phyloP scores from a whole-genome alignment of 2,888 invertebrate species.

The Dugesia japonica region DNA sequence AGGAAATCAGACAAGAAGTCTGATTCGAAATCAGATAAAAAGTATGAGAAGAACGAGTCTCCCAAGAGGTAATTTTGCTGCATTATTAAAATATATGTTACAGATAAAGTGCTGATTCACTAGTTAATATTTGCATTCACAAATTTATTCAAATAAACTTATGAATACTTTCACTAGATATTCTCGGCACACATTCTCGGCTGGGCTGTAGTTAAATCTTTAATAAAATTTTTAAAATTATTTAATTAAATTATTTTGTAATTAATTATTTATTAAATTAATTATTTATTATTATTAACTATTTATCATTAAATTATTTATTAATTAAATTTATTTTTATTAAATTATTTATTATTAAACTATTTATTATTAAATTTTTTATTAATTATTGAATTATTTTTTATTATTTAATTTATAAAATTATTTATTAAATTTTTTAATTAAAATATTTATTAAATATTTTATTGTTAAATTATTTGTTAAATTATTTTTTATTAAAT shows the following conservation, averaged over 20 bases:
- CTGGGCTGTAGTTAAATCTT: too few relatives aligned
- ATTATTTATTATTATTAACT: neutral
- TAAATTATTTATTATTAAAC: neutral
- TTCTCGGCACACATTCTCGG: too few relatives aligned
- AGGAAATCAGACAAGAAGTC: neutral
- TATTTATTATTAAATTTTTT: neutral
- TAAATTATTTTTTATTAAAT: neutral
- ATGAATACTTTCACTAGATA: too few relatives aligned
- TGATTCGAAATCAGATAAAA: neutral
- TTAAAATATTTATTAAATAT: too few relatives aligned
- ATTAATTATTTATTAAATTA: neutral
- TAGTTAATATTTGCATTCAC: too few relatives aligned
- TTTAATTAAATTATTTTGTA: too few relatives aligned
- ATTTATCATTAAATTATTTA: neutral
- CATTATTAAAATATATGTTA: too few relatives aligned
- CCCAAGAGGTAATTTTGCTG: neutral
- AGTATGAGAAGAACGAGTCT: neutral
- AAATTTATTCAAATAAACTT: too few relatives aligned
- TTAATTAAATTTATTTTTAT: neutral
- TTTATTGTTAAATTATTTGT: too few relatives aligned
- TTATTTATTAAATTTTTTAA: neutral
- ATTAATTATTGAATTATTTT: neutral
- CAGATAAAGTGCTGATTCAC: too few relatives aligned
- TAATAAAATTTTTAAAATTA: too few relatives aligned
- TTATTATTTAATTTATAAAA: neutral